Base-by-base conservation (phyloP, 2,113 vertebrate genomes). In the Apeltes quadracus region DNA sequence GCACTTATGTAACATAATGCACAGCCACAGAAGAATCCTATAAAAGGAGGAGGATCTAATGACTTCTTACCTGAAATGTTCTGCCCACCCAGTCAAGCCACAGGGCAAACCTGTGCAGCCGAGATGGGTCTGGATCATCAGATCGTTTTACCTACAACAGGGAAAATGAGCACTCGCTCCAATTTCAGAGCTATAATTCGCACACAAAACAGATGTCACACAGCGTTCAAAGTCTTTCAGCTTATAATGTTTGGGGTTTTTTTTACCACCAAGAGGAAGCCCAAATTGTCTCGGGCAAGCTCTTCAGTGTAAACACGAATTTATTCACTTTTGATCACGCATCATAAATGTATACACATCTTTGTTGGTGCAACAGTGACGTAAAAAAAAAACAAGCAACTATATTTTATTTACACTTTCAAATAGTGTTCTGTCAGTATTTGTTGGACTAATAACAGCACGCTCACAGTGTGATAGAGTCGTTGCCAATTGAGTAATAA, bases 191-290 rank as follows among this genome's bases (percentile, higher is more conserved):
- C 85, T 90, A 79, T 93, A 91, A 93, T 93, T 92, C 93, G 69
- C 79, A 79, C 79, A 84, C 84, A 87, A 87, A 93, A 90, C 93
- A 92, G 91, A 91, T 93, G 92, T 93, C 84, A 85, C 83, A 77
- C 62, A 38, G 61, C 51, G 56, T 85, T 91, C 84, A 82, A 68
- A 78, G 80, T 83, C 72, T 61, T 71, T 90, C 78, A 79, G 73
- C 53, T 71, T 69, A 51, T 62, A 81, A 77, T 70, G 66, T 53
- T 44, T 64, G 67, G 7, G 22, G 58, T 23, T 13, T 43, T 23
- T 51, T 53, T 80, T 73, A 67, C 59, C n/a, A 74, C 54, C 51
- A 55, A 55, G 71, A 75, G 69, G 70, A 85, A 78, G 81, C 76
- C 65, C 32, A 63, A 78, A 65, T 56, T 72, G 74, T 85, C 66